Base-by-base conservation (phyloP, 2,888 invertebrate species). In the Orchesella flavescens region DNA sequence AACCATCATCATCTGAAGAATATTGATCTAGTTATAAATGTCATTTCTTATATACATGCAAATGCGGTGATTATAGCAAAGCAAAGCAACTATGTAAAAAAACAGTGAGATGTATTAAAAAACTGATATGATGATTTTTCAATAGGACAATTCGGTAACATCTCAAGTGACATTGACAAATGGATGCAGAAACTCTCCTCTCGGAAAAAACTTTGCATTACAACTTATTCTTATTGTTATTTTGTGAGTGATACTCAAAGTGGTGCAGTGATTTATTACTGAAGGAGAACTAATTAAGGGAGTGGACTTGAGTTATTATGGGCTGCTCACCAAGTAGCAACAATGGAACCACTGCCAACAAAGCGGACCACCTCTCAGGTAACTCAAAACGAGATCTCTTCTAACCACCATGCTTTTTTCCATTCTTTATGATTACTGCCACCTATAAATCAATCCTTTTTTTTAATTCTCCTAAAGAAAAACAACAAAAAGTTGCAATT, bases 321-420 rank as follows among this genome's bases (percentile, higher is more conserved):
- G 82, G 82, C 65, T 82, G 82, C 57, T 82, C 82, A 82, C 82
- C 82, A 57, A 76, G 75, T 43, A 82, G 82, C 23, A 82, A 82
- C 73, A 82, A 82, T 82, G 82, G 82, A 66, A 44, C 82, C 1
- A 82, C 63, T 61, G 74, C 82, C 69, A 80, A 73, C 80, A 82
- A 82, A 82, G 63, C 75, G 71, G 82, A 76, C 82, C 82, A 82
- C 82, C 82, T 82, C 76, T 21, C 82, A 82, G 82, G 82, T 82
- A 80, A 66, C 7, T 7, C 7, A 34, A 34, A 34, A 34, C 34
- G 34, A 65, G 53, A 3, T 5, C 15, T 23, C 17, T 19, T 7
- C 7, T 7, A 34, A 34, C 34, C 34, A 34, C 3, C 34, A 34
- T 34, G 34, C 3, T 34, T 34, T 34, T 34, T 34, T 34, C 34